Evolutionary conservation across 2,888 invertebrate genomes (phyloP).

Genomic region (Perizoma flavofasciatum): DNA sequence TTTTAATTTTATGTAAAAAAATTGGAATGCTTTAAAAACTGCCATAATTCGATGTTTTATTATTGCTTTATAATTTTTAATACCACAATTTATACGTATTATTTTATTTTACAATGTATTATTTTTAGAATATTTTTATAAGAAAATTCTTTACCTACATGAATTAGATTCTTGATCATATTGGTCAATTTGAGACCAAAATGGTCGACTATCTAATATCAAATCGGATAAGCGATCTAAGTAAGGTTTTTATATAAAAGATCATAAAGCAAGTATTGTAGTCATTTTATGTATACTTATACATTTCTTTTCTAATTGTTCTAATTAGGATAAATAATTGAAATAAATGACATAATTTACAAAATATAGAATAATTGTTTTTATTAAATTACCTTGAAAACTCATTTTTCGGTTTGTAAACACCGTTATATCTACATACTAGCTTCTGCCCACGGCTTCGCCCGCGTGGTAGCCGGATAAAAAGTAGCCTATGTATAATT

Average conservation of each 20-base stretch:
- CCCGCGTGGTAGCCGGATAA: too few relatives aligned
- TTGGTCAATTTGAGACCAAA: conserved; percentile 55
- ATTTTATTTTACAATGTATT: conserved; percentile 36
- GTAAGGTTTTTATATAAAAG: conserved; percentile 50
- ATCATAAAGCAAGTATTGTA: conserved; percentile 62
- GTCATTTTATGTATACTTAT: conserved; percentile 66
- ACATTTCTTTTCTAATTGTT: conserved; percentile 59
- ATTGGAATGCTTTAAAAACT: conserved; percentile 28
- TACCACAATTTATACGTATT: conserved; percentile 33
- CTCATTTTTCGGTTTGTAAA: too few relatives aligned
- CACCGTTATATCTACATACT: too few relatives aligned
- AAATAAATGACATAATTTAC: conserved; percentile 72
- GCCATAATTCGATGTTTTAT: conserved; percentile 32
- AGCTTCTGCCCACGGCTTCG: too few relatives aligned
- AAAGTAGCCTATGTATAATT: too few relatives aligned
- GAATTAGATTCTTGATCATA: conserved; percentile 77
- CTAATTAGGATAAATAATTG: conserved; percentile 63
- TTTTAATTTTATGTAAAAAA: conserved; percentile 19
- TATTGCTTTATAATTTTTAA: conserved; percentile 22
- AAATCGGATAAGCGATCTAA: conserved; percentile 55
- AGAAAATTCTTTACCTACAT: conserved; percentile 43
- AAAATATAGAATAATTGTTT: conserved; percentile 34
- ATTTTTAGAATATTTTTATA: conserved; percentile 48
- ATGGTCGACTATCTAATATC: conserved; percentile 76
- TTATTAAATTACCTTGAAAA: too few relatives aligned